These are phyloP conservation scores for Pogonognathellus flavescens DNA, from an alignment of 1,140 invertebrate genomes.

Conservation along the genomic window DNA sequence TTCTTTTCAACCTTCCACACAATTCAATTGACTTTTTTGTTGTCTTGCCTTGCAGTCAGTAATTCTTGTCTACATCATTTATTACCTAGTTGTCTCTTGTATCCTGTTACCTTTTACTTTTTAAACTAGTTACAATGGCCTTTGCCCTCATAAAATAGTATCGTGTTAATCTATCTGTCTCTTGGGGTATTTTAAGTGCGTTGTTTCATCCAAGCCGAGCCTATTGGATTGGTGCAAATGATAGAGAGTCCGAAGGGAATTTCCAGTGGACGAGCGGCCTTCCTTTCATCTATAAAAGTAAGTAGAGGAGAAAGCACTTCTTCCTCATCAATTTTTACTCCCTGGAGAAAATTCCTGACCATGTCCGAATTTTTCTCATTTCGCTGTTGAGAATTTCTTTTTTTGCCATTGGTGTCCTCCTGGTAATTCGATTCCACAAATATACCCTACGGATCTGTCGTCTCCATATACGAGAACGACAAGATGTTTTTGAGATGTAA, in stretches of 20 bases:
- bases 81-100: too few species aligned
- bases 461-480: too few species aligned
- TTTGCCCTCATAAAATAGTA: neutral
- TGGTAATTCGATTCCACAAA: too few species aligned
- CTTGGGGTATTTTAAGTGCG: constrained; percentile 63
- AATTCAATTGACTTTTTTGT: neutral
- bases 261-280: constrained; percentile 83
- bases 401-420: too few species aligned
- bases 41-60: neutral
- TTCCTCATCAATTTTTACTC: constrained; percentile 29
- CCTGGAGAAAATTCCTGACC: neutral
- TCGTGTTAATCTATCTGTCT: neutral
- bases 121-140: neutral
- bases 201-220: constrained; percentile 69
- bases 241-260: constrained; percentile 79
- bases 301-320: constrained; percentile 69
- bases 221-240: constrained; percentile 85
- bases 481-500: too few species aligned
- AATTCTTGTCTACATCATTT: neutral
- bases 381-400: too few species aligned
- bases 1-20: neutral
- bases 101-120: neutral
- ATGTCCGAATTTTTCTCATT: too few species aligned
- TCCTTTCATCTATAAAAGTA: constrained; percentile 80
- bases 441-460: too few species aligned